Base-by-base conservation (phyloP, 2,797 vertebrate genomes). In the Rhodeus uyekii region DNA sequence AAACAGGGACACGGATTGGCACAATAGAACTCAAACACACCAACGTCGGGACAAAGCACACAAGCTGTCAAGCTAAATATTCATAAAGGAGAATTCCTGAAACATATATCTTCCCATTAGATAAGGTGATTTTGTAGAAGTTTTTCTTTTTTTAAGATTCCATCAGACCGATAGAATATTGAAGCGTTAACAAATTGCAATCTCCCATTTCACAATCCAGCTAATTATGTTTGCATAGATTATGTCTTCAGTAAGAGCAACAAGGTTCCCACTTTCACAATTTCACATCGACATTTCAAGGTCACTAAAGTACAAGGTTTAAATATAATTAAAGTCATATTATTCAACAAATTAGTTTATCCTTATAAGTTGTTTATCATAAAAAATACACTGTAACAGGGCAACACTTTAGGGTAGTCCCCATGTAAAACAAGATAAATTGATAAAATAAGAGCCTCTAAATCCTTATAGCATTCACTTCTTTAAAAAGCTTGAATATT, bases 21-120 rank as follows among this genome's bases (percentile, higher is more conserved):
- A 67, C 44, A 82, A 78, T 82, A 14, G 38, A 22, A 19, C 63
- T 50, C n/a, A 12, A 76, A 55, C 53, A 82, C 50, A 75, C 42
- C 27, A 34, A 19, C 6, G 14, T 58, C 22, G 27, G 36, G 72
- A 82, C 80, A 82, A 90, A 93, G 93, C 92, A 92, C 84, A 78
- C 65, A 87, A 76, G 74, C 86, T 86, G 92, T 89, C 86, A 83
- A 78, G 87, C 89, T 87, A 88, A 87, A 53, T 61, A 46, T 83
- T 71, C 67, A 78, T 4, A 76, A 76, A 61, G 29, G 7, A 12
- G 19, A 64, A 36, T 46, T 8, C 4, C 2, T 64, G 10, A 46
- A 64, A 77, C 60, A n/a, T 44, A 44, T 77, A 2, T 34, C 46
- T 39, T 53, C 6, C 29, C 5, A 8, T 60, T 60, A 18, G 58